phyloP scores from a whole-genome alignment of 2,888 invertebrate species.

The Phyto melanocephala region DNA sequence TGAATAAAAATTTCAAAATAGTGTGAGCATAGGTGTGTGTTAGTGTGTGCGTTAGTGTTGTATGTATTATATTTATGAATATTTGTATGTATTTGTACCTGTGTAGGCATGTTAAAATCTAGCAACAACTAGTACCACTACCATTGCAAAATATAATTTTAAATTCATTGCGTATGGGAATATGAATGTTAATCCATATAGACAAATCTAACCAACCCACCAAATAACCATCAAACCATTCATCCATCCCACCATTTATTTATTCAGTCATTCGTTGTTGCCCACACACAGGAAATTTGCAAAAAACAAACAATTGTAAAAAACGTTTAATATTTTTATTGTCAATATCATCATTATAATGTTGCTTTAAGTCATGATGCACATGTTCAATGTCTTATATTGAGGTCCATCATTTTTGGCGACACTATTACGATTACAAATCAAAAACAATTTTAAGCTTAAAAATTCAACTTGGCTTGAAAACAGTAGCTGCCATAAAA shows the following conservation, averaged over 20 bases:
- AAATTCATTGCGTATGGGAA: slow-evolving; percentile 64
- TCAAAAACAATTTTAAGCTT: neutral
- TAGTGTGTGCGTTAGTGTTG: neutral
- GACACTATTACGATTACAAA: slow-evolving; percentile 1
- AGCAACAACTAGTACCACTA: slow-evolving; percentile 13
- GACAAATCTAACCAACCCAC: neutral
- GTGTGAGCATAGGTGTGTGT: slow-evolving; percentile 1
- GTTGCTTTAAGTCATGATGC: neutral
- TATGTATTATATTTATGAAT: neutral
- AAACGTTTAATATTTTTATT: slow-evolving; percentile 9
- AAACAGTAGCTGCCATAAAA: too few species aligned
- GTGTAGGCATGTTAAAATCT: slow-evolving; percentile 28
- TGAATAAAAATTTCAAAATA: neutral
- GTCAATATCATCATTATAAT: slow-evolving; percentile 18
- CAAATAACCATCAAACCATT: neutral
- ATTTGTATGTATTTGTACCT: neutral
- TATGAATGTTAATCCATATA: slow-evolving; percentile 57
- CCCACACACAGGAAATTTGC: slow-evolving; percentile 42
- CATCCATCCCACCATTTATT: slow-evolving; percentile 2
- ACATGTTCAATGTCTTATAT: neutral
- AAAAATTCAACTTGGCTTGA: too few species aligned
- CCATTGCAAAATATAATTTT: slow-evolving; percentile 48
- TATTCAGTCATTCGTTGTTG: slow-evolving; percentile 29
- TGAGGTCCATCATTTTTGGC: neutral
- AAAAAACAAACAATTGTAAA: neutral